Percentiles rank a stretch among this genome's conserved stretches.
Evolutionary conservation across 2,888 invertebrate genomes (phyloP).

Genomic region (Drosophila ezoana): DNA sequence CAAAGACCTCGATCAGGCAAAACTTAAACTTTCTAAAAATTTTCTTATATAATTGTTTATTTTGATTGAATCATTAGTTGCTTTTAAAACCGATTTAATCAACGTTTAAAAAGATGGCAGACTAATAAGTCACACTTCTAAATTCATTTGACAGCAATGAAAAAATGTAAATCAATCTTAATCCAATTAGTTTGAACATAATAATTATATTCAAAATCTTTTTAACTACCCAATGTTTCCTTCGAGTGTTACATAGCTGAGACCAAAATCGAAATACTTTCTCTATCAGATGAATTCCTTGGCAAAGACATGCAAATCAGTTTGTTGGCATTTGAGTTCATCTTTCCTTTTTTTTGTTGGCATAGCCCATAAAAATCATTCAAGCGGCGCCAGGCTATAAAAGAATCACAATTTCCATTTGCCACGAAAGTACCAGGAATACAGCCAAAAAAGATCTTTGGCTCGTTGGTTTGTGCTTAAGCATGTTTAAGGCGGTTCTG

Average conservation of each 20-base stretch:
- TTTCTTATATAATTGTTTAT: no score
- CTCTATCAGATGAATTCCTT: constrained; percentile 2
- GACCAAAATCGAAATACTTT: constrained; percentile 7
- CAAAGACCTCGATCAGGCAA: no score
- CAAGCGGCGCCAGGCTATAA: constrained; percentile 75
- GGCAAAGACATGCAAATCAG: constrained; percentile 70
- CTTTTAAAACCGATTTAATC: no score
- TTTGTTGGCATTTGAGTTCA: constrained; percentile 37
- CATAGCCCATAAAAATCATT: constrained; percentile 81
- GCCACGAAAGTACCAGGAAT: constrained; percentile 37
- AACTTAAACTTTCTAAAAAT: no score
- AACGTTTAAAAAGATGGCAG: no score
- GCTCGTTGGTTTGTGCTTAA: constrained; percentile 69
- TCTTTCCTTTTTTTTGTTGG: constrained; percentile 35
- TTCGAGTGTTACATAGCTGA: neutral
- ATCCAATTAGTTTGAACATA: no score
- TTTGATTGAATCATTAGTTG: no score
- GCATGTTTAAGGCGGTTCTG: constrained; percentile 61
- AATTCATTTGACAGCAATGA: no score
- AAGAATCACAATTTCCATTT: constrained; percentile 73
- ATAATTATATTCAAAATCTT: neutral
- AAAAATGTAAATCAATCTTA: no score
- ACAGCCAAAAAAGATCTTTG: constrained; percentile 54
- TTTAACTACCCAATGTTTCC: neutral
- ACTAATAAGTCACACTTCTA: no score